Conservation (phyloP, 2,113 vertebrate genomes). For the Labeo rohita region DNA sequence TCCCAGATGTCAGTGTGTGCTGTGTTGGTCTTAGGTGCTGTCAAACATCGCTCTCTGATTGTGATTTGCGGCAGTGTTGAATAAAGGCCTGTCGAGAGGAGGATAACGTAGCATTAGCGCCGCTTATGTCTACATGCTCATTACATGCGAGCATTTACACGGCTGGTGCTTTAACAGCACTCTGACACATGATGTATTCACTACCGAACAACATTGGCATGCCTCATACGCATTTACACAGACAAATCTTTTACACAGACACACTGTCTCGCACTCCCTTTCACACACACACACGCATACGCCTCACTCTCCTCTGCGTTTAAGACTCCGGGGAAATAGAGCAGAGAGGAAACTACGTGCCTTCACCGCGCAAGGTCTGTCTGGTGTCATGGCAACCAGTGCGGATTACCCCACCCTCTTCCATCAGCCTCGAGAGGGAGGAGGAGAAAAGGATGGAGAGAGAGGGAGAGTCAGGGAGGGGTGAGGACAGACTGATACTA, state of each 20-base stretch:
- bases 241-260: conserved; percentile 15
- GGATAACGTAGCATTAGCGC: conserved; percentile 11
- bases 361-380: conserved; percentile 88
- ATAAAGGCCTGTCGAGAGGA: conserved; percentile 25
- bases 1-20: conserved; percentile 32
- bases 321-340: conserved; percentile 79
- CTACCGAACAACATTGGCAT: conserved; percentile 24
- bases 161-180: conserved; percentile 48
- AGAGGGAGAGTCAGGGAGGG: conserved; percentile 51
- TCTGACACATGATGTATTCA: conserved; percentile 48
- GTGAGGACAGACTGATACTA: conserved; percentile 21
- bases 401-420: conserved; percentile 87
- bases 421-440: conserved; percentile 66
- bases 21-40: conserved; percentile 15
- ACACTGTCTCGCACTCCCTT: conserved; percentile 19
- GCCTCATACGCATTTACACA: conserved; percentile 8
- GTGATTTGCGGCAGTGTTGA: conserved; percentile 7
- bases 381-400: conserved; percentile 92
- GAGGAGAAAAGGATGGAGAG: conserved; percentile 40
- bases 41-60: conserved; percentile 9
- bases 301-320: conserved; percentile 55
- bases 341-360: conserved; percentile 84
- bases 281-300: conserved; percentile 22
- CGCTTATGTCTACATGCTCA: conserved; percentile 6
- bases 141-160: conserved; percentile 29